Percentiles rank a stretch among this genome's conserved stretches.
Evolutionary conservation across 1,140 invertebrate genomes (phyloP).

Genomic region (Mylabris phalerata): DNA sequence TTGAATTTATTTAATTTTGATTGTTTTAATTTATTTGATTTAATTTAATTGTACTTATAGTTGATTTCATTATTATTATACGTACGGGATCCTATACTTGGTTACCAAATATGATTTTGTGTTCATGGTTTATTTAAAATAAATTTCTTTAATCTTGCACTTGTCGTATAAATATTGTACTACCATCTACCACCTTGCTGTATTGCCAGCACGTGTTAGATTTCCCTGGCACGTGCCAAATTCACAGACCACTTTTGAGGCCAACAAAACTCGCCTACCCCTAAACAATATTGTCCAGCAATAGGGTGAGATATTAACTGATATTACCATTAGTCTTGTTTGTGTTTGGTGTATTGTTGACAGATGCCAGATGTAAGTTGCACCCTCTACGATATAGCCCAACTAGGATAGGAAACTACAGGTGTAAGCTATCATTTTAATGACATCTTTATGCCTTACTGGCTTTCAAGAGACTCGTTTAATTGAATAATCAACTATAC

Average conservation of each 20-base stretch:
- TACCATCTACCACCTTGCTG: constrained; percentile 15
- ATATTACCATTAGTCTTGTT: not conserved
- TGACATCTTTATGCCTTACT: constrained; percentile 30
- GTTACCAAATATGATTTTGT: too few species aligned
- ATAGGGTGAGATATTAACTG: not conserved
- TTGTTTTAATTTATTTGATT: not conserved
- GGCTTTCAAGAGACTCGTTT: constrained; percentile 7
- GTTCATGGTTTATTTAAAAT: too few species aligned
- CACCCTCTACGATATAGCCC: not conserved
- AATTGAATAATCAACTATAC: too few species aligned
- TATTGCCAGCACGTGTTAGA: constrained; percentile 8
- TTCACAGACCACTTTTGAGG: constrained; percentile 12
- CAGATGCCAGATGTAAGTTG: constrained; percentile 12
- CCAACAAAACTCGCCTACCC: not conserved
- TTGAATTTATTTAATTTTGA: constrained; percentile 45
- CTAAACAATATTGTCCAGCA: not conserved
- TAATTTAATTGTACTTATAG: not conserved
- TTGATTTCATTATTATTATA: too few species aligned
- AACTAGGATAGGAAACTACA: constrained; percentile 19
- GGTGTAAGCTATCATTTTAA: constrained; percentile 23
- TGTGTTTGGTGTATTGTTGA: constrained; percentile 7
- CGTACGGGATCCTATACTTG: too few species aligned
- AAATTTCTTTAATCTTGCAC: not conserved
- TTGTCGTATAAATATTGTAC: not conserved
- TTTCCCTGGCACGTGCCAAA: constrained; percentile 29